phyloP scores from a whole-genome alignment of 2,797 vertebrate genomes.

The Numenius phaeopus region DNA sequence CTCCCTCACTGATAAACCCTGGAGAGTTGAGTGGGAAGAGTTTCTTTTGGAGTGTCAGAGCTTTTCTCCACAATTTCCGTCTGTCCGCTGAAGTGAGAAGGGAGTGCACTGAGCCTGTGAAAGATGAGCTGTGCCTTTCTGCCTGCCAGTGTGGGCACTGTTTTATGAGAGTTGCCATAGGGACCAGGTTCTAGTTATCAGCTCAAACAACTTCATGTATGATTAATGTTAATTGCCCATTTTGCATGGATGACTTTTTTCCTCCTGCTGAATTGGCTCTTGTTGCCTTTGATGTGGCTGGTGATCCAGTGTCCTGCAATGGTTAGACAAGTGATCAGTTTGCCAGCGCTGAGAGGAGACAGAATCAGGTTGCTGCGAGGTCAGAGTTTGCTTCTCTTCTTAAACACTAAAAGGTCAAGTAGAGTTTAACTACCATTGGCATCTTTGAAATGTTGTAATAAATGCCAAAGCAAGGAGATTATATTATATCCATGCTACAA shows the following conservation, averaged over 20 bases:
- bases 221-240: constrained; percentile 81
- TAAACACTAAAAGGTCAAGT: constrained; percentile 71
- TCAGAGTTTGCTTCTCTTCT: constrained; percentile 75
- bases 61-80: background rate
- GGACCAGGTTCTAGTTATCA: constrained; percentile 61
- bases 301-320: constrained; percentile 72
- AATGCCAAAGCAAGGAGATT: constrained; percentile 67
- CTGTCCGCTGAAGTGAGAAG: background rate
- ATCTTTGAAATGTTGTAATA: constrained; percentile 71
- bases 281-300: constrained; percentile 79
- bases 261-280: constrained; percentile 65
- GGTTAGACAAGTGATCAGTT: constrained; percentile 76
- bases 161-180: constrained; percentile 44
- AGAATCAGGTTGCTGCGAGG: constrained; percentile 71
- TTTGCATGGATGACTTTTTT: constrained; percentile 73
- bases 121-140: background rate
- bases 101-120: background rate
- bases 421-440: constrained; percentile 80
- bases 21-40: fast-evolving
- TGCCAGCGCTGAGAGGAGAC: constrained; percentile 69
- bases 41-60: background rate
- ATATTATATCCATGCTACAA: constrained; percentile 42
- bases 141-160: background rate
- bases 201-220: constrained; percentile 72
- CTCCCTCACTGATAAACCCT: background rate